Evolutionary conservation across 2,113 vertebrate species (phyloP).

Genomic region (Nibea albiflora): DNA sequence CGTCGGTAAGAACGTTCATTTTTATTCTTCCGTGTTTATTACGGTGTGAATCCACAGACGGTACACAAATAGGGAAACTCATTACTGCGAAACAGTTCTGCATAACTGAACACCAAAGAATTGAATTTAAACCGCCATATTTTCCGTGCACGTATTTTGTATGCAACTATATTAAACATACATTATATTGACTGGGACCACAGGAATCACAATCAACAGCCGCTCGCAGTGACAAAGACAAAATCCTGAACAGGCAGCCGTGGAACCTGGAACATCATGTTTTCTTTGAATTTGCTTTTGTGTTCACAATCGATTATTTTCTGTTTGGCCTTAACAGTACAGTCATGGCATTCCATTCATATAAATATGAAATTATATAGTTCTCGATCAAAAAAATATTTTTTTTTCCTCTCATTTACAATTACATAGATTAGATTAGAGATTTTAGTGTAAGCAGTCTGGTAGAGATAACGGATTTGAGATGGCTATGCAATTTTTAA

Average conservation of each 20-base stretch:
- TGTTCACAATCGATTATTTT: conserved; percentile 13
- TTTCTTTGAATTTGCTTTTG: conserved; percentile 25
- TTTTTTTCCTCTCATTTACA: conserved; percentile 13
- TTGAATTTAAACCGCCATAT: conserved; percentile 25
- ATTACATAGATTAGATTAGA: conserved; percentile 38
- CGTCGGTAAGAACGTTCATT: conserved; percentile 13
- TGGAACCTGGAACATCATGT: conserved; percentile 20
- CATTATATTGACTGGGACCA: conserved; percentile 39
- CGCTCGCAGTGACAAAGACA: conserved; percentile 24
- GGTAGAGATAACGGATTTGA: conserved; percentile 45
- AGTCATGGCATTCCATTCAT: conserved; percentile 32
- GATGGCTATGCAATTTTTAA: conserved; percentile 81
- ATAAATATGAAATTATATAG: neutral
- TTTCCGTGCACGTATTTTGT: conserved; percentile 35
- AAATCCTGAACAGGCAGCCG: conserved; percentile 38
- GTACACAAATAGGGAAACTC: conserved; percentile 22
- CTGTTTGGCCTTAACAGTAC: conserved; percentile 23
- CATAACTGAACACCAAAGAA: conserved; percentile 58
- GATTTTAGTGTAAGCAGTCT: conserved; percentile 42
- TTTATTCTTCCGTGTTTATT: conserved; percentile 17
- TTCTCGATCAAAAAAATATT: conserved; percentile 18
- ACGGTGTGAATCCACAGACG: conserved; percentile 12
- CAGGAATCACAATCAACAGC: conserved; percentile 31
- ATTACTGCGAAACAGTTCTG: conserved; percentile 31
- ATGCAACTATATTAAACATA: conserved; percentile 30